Conservation (phyloP, 1,140 invertebrate genomes). For the Vollenhovia emeryi region DNA sequence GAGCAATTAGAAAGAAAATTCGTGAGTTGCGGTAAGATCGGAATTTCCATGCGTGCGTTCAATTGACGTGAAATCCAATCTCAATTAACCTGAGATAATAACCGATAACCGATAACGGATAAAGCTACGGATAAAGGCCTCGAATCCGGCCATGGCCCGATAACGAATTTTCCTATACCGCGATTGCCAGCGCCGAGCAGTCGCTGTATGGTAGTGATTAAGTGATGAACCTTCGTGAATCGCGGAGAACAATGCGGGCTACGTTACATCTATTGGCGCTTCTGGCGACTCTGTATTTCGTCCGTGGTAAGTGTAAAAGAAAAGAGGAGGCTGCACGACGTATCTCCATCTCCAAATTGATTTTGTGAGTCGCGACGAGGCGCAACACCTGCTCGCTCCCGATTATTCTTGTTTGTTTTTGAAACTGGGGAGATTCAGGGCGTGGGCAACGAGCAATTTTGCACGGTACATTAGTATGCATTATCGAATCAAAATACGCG, state of each 20-base stretch:
- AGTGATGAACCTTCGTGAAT: neutral
- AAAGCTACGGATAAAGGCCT: constrained; percentile 46
- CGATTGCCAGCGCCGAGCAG: neutral
- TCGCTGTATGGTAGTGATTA: neutral
- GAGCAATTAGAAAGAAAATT: neutral
- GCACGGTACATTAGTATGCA: constrained; percentile 28
- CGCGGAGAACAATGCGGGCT: neutral
- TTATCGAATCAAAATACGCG: constrained; percentile 19
- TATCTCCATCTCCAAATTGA: neutral
- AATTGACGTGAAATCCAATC: neutral
- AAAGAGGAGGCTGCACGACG: neutral
- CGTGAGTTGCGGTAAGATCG: neutral
- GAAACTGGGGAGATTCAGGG: neutral
- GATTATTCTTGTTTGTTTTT: neutral
- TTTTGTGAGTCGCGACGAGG: neutral
- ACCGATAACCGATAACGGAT: constrained; percentile 53
- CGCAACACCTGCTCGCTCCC: neutral
- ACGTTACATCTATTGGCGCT: neutral
- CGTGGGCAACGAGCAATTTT: neutral
- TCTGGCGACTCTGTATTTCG: neutral
- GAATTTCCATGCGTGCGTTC: neutral
- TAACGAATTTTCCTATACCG: constrained; percentile 37
- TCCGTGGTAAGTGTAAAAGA: neutral
- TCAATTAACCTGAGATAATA: constrained; percentile 43
- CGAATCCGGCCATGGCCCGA: neutral